A percentile compares a stretch with the other conserved stretches of the same genome.
These are phyloP conservation scores for Oscheius sp. DNA, from an alignment of 1,140 invertebrate genomes.

Conservation along the genomic window DNA sequence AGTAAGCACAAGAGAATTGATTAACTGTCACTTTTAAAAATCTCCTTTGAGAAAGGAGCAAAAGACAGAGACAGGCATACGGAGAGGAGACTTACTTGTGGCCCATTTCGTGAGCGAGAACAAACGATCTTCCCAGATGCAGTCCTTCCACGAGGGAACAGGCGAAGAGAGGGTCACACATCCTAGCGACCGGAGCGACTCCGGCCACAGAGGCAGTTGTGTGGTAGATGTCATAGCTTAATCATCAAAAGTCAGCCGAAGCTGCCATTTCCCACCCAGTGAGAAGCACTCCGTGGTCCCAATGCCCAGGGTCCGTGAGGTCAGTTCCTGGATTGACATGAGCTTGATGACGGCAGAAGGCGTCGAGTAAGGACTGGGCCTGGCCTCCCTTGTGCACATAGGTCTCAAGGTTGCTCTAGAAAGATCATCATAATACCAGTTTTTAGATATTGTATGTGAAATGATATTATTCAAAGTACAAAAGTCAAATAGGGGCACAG, in stretches of 20 bases:
- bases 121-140: conserved; percentile 58
- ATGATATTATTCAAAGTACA: too few relatives aligned
- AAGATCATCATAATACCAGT: too few relatives aligned
- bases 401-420: conserved; percentile 49
- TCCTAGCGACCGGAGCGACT: conserved; percentile 58
- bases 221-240: conserved; percentile 60
- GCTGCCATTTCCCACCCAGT: conserved; percentile 60
- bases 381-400: conserved; percentile 59
- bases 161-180: conserved; percentile 61
- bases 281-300: conserved; percentile 66
- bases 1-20: background rate
- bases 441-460: too few relatives aligned
- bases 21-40: background rate
- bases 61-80: too few relatives aligned
- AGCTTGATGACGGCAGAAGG: conserved; percentile 59
- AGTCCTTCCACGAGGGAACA: conserved; percentile 58
- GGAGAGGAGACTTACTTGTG: conserved; percentile 51
- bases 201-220: conserved; percentile 58
- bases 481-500: too few relatives aligned
- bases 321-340: conserved; percentile 60
- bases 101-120: conserved; percentile 60
- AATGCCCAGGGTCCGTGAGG: conserved; percentile 60
- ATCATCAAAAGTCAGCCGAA: conserved; percentile 25
- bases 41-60: background rate
- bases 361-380: conserved; percentile 57